phyloP scores from a whole-genome alignment of 1,140 invertebrate species.

The Diabrotica virgifera region DNA sequence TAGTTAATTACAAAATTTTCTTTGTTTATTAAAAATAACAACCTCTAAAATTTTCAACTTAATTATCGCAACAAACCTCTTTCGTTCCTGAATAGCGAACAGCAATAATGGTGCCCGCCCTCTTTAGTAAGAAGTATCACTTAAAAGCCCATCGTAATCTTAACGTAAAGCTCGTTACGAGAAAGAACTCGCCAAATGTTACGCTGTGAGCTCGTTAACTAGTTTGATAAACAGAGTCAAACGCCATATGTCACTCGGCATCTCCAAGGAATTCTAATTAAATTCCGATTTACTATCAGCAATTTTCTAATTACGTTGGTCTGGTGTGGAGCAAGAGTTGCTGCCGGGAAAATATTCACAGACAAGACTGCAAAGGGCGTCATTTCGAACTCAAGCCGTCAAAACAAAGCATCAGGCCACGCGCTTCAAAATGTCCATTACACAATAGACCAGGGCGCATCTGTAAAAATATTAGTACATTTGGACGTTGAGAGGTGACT shows the following conservation, averaged over 20 bases:
- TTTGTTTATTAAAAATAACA: too few species aligned
- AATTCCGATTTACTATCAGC: not conserved
- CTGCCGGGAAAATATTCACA: not conserved
- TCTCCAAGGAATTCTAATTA: not conserved
- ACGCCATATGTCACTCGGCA: not conserved
- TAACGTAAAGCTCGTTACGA: not conserved
- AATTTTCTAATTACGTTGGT: constrained; percentile 3
- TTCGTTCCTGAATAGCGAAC: too few species aligned
- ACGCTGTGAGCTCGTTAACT: not conserved
- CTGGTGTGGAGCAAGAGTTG: not conserved
- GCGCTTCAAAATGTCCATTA: not conserved
- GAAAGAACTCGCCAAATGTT: not conserved
- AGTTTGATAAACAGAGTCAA: not conserved
- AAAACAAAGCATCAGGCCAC: not conserved
- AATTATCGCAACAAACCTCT: too few species aligned
- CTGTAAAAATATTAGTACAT: too few species aligned
- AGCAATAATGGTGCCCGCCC: too few species aligned
- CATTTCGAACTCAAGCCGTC: not conserved
- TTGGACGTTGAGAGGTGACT: too few species aligned
- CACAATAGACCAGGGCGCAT: too few species aligned
- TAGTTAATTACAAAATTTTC: too few species aligned
- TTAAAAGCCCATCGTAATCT: not conserved
- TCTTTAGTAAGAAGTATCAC: not conserved
- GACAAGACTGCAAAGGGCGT: not conserved
- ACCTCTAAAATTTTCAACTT: too few species aligned